These are phyloP conservation scores for Bhutanitis thaidina DNA, from an alignment of 2,888 invertebrate species.

Conservation along the genomic window DNA sequence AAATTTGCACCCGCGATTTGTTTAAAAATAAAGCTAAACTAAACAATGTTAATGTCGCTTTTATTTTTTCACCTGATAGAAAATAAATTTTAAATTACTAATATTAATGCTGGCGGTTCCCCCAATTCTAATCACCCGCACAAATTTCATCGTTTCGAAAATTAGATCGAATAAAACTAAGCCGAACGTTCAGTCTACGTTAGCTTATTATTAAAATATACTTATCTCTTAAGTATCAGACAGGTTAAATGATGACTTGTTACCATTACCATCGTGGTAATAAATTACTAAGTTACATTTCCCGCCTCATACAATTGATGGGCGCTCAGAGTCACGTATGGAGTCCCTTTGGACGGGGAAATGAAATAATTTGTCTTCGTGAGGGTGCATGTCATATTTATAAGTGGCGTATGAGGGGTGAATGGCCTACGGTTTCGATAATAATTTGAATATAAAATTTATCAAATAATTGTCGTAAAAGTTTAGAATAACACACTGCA, in stretches of 20 bases:
- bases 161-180: slow-evolving; percentile 15
- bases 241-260: slow-evolving; percentile 26
- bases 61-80: no score
- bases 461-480: no score
- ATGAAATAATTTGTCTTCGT: slow-evolving; percentile 78
- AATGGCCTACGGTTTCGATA: slow-evolving; percentile 42
- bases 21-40: no score
- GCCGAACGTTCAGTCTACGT: slow-evolving; percentile 12
- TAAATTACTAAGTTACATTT: slow-evolving; percentile 56
- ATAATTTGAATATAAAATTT: no score
- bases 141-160: slow-evolving; percentile 10
- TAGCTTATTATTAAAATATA: slow-evolving; percentile 21
- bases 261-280: slow-evolving; percentile 51
- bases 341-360: slow-evolving; percentile 68
- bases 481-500: no score
- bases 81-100: no score
- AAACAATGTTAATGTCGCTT: no score
- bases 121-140: background rate
- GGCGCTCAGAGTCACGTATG: slow-evolving; percentile 66
- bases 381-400: slow-evolving; percentile 77
- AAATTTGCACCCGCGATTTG: no score
- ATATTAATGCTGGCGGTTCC: no score
- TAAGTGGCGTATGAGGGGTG: slow-evolving; percentile 47
- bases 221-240: slow-evolving; percentile 20
- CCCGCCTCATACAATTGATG: slow-evolving; percentile 54